Evolutionary conservation across 2,888 invertebrate species (phyloP), one percentile per base, ranked within the genome.

Genomic region (Agrochola circellaris): DNA sequence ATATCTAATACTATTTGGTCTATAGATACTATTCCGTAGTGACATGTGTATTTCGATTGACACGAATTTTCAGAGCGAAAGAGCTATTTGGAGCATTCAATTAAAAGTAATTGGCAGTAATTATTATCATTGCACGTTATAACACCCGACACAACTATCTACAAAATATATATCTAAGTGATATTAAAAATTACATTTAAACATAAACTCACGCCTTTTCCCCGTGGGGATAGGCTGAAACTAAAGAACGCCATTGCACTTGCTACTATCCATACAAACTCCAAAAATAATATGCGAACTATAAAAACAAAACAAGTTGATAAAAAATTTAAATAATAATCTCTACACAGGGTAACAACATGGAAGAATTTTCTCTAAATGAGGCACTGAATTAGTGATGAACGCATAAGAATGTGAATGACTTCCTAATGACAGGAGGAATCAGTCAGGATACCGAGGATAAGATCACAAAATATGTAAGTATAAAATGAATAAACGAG

Each of bases 51-150:
- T 65, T 73, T 58, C 8, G 45, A 84, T 61, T 64, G 66, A 48
- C 56, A 56, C n/a, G 9, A 74, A 74, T 64, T 80, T 83, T 69
- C 51, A 58, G 76, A 56, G 48, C 38, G 71, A 68, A 56, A 76
- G 61, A 71, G 78, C 72, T 73, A 84, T 88, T 83, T 66, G 34
- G 82, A 68, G 42, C 85, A 61, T 61, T 70, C 77, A 82, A 90
- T 90, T 90, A 86, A 88, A 77, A 81, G 71, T 87, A 89, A 90
- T 91, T 86, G 88, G 83, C 85, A 69, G 79, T 85, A 89, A 89
- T 90, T 89, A 81, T 78, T 81, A 78, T 82, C 86, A 76, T 83
- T 83, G 84, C 82, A 77, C 75, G 81, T 83, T 87, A 51, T 51
- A 88, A 82, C 65, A 81, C 77, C 51, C 38, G 66, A 60, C 69